These are phyloP conservation scores for Aviceda subcristata DNA, from an alignment of 2,113 vertebrate species.

Conservation along the genomic window DNA sequence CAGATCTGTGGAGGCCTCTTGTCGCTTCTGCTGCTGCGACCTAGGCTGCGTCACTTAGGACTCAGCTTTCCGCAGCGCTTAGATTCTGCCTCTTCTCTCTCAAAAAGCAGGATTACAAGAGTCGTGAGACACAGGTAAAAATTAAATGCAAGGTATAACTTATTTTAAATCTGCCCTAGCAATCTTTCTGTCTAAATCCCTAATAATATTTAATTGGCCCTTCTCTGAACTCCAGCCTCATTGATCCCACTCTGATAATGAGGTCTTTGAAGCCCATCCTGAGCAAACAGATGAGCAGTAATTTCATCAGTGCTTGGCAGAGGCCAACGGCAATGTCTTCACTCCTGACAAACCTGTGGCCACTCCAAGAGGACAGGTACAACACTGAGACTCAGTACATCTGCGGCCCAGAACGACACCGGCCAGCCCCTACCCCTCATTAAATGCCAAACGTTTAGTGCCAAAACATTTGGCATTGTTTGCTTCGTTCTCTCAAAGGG, in stretches of 20 bases:
- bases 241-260: background rate
- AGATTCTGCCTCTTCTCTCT: background rate
- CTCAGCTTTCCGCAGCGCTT: background rate
- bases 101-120: background rate
- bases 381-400: background rate
- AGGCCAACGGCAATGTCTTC: background rate
- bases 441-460: background rate
- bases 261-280: background rate
- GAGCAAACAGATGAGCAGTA: background rate
- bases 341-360: background rate
- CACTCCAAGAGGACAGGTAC: background rate
- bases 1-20: background rate
- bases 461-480: background rate
- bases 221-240: background rate
- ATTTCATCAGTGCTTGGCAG: background rate
- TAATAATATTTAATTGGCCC: background rate
- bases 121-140: background rate
- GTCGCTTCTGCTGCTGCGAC: background rate
- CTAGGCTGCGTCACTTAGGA: background rate
- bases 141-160: background rate
- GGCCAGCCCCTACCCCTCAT: background rate
- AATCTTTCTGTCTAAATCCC: background rate
- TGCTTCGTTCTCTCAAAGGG: background rate
- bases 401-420: background rate
- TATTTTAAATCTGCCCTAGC: background rate